Evolutionary conservation across 2,797 vertebrate species (phyloP).

Genomic region (Dermochelys coriacea): DNA sequence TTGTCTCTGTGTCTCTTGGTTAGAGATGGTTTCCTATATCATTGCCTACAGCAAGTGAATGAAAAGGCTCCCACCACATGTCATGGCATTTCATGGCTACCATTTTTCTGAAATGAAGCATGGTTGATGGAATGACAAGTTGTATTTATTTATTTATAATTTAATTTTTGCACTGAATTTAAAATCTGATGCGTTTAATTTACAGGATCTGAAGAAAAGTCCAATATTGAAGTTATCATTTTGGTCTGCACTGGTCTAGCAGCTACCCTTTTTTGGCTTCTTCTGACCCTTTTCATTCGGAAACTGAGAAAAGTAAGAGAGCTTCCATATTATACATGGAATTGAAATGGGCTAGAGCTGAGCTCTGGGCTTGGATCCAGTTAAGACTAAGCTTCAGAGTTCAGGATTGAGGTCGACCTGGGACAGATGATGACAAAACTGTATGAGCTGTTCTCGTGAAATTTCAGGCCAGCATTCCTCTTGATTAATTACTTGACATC

Average conservation of each 20-base stretch:
- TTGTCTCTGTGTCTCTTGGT: neutral
- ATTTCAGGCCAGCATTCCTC: neutral
- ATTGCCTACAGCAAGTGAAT: neutral
- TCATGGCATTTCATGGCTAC: neutral
- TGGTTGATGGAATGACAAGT: fast-evolving
- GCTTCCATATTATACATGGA: fast-evolving
- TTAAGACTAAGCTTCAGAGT: fast-evolving
- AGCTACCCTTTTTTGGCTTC: constrained; percentile 95
- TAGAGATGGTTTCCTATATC: neutral
- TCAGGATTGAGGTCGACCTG: fast-evolving
- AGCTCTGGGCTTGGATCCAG: neutral
- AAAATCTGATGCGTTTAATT: neutral
- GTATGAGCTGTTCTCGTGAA: neutral
- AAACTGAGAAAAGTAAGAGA: constrained; percentile 91
- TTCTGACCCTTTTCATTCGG: constrained; percentile 94
- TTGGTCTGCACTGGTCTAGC: constrained; percentile 92
- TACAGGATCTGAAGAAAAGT: constrained; percentile 89
- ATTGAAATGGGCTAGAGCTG: neutral
- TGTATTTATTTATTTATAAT: neutral
- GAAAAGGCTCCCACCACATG: neutral
- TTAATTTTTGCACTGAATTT: fast-evolving
- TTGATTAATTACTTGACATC: neutral
- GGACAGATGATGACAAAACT: neutral
- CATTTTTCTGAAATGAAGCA: neutral
- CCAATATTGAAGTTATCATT: constrained; percentile 93